A percentile compares a stretch with the other conserved stretches of the same genome.
These are phyloP conservation scores for Natator depressus DNA, from an alignment of 2,113 vertebrate genomes.

Conservation along the genomic window DNA sequence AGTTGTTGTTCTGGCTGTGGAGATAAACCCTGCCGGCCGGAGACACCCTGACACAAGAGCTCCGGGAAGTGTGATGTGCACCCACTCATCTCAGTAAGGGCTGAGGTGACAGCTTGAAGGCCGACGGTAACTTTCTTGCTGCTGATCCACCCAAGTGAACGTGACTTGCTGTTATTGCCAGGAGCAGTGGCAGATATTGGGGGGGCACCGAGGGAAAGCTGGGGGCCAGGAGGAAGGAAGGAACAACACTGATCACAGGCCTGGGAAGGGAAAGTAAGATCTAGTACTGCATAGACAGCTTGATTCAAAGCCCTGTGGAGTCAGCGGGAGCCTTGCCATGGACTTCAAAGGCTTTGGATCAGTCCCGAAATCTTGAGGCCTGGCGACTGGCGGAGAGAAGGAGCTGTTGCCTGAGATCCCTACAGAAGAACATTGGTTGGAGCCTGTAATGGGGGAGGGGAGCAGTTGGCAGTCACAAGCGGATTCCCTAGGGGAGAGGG, in stretches of 20 bases:
- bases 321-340: not conserved
- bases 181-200: too few species aligned
- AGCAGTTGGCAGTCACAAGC: not conserved
- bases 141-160: not conserved
- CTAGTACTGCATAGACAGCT: not conserved
- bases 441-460: not conserved
- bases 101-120: not conserved
- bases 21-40: too few species aligned
- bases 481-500: not conserved
- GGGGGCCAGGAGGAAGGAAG: not conserved
- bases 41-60: not conserved
- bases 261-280: not conserved
- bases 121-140: not conserved
- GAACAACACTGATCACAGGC: not conserved
- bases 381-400: too few species aligned
- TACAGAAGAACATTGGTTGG: not conserved
- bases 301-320: not conserved
- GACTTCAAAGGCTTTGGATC: not conserved
- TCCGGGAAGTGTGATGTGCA: not conserved
- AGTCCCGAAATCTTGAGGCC: not conserved
- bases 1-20: too few species aligned
- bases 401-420: not conserved
- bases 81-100: not conserved
- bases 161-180: too few species aligned
- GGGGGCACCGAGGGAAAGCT: too few species aligned